Conservation (phyloP, 1,140 invertebrate species). For the Geopemphigus sp. region DNA sequence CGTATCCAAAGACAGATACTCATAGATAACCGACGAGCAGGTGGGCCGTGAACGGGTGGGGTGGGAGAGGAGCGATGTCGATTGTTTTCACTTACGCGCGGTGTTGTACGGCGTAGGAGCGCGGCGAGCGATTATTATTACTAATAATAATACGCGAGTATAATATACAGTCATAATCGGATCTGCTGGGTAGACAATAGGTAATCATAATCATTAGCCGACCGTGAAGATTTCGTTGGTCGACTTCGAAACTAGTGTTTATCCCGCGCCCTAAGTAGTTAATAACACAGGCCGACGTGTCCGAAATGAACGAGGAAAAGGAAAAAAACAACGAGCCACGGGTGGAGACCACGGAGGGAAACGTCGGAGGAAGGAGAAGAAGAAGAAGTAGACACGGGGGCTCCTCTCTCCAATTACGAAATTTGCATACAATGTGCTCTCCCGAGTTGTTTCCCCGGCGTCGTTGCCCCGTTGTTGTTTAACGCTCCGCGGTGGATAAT, state of each 20-base stretch:
- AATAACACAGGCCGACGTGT: constrained; percentile 38
- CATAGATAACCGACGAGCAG: not conserved
- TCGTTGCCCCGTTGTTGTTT: not conserved
- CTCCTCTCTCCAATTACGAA: constrained; percentile 43
- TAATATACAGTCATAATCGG: constrained; percentile 19
- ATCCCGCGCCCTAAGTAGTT: constrained; percentile 48
- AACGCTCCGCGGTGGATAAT: constrained; percentile 7
- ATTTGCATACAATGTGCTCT: constrained; percentile 45
- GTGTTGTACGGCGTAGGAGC: not conserved
- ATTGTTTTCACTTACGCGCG: not conserved
- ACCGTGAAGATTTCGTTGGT: constrained; percentile 39
- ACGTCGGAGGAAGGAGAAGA: not conserved
- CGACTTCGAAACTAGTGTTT: constrained; percentile 42
- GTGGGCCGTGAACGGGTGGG: not conserved
- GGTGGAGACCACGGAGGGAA: not conserved
- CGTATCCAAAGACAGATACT: not conserved
- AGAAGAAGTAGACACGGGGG: too few relatives aligned
- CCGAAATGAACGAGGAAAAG: not conserved
- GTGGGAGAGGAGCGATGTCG: not conserved
- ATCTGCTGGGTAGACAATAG: constrained; percentile 42
- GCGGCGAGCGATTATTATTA: constrained; percentile 16
- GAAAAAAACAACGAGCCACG: not conserved
- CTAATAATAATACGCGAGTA: constrained; percentile 11
- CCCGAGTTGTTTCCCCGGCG: constrained; percentile 6
- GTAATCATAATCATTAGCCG: constrained; percentile 45